phyloP scores from a whole-genome alignment of 2,113 vertebrate species.

The Neogobius melanostomus region DNA sequence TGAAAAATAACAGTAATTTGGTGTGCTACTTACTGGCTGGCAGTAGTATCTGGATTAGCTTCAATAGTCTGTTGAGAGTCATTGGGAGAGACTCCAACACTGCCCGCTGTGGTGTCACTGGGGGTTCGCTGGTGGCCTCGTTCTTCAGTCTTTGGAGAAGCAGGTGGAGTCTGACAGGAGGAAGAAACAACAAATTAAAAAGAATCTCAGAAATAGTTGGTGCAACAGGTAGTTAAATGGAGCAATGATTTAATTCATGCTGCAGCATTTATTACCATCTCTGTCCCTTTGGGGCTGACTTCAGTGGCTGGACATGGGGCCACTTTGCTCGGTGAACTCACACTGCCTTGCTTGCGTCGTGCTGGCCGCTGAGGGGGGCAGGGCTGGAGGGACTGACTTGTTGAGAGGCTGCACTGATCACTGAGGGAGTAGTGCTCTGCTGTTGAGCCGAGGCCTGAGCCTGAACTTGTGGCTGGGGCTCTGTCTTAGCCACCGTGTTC shows the following conservation, averaged over 20 bases:
- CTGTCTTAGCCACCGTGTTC: conserved; percentile 49
- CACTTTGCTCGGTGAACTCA: conserved; percentile 31
- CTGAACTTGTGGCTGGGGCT: conserved; percentile 34
- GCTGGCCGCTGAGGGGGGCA: conserved; percentile 73
- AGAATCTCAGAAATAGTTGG: not conserved
- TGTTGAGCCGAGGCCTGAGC: conserved; percentile 48
- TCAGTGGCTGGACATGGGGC: conserved; percentile 41
- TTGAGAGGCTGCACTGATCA: conserved; percentile 47
- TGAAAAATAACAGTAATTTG: not conserved
- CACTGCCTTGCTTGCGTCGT: conserved; percentile 67
- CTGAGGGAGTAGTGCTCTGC: conserved; percentile 40
- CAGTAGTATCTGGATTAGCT: conserved; percentile 82
- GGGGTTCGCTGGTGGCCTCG: conserved; percentile 83
- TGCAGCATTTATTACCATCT: conserved; percentile 31
- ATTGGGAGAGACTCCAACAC: conserved; percentile 79
- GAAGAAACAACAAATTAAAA: not conserved
- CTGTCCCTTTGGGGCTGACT: conserved; percentile 49
- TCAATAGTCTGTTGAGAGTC: conserved; percentile 86
- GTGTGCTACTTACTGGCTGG: conserved; percentile 85
- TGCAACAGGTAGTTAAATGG: not conserved
- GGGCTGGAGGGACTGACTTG: conserved; percentile 73
- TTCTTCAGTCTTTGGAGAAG: conserved; percentile 84
- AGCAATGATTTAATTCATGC: not conserved
- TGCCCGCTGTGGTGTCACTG: conserved; percentile 84
- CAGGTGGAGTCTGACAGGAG: conserved; percentile 59